These are phyloP conservation scores for Drosophila subquinaria DNA, from an alignment of 2,888 invertebrate species.

Conservation along the genomic window DNA sequence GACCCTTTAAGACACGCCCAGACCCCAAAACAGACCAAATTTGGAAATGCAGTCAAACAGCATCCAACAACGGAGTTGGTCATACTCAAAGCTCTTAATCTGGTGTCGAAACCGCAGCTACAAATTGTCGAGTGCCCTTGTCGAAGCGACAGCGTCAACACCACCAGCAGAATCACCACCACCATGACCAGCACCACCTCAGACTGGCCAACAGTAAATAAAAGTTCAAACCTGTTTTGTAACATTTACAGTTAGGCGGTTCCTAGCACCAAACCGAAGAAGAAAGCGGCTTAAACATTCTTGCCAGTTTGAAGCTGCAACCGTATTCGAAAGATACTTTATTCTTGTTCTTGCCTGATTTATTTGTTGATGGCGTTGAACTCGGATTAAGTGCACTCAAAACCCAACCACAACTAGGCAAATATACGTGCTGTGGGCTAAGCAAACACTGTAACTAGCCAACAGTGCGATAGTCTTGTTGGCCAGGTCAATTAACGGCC, in stretches of 20 bases:
- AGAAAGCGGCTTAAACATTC: conserved; percentile 40
- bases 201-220: conserved; percentile 39
- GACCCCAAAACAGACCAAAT: conserved; percentile 8
- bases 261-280: conserved; percentile 15
- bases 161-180: conserved; percentile 17
- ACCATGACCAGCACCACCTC: conserved; percentile 4
- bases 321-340: conserved; percentile 42
- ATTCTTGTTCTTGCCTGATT: background rate
- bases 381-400: conserved; percentile 20
- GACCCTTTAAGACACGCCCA: conserved; percentile 44
- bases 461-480: conserved; percentile 18
- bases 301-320: conserved; percentile 30
- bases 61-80: conserved; percentile 50
- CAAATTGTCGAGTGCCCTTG: conserved; percentile 64
- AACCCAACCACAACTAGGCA: conserved; percentile 3
- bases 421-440: conserved; percentile 6
- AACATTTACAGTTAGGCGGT: conserved; percentile 48
- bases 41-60: conserved; percentile 71
- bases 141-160: conserved; percentile 26
- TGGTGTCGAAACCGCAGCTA: conserved; percentile 23
- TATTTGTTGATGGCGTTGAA: conserved; percentile 33
- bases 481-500: conserved; percentile 41
- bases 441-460: conserved; percentile 14
- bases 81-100: conserved; percentile 19
- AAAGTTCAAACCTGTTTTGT: conserved; percentile 61